Base-by-base conservation (phyloP, 2,797 vertebrate genomes). In the Characodon lateralis region DNA sequence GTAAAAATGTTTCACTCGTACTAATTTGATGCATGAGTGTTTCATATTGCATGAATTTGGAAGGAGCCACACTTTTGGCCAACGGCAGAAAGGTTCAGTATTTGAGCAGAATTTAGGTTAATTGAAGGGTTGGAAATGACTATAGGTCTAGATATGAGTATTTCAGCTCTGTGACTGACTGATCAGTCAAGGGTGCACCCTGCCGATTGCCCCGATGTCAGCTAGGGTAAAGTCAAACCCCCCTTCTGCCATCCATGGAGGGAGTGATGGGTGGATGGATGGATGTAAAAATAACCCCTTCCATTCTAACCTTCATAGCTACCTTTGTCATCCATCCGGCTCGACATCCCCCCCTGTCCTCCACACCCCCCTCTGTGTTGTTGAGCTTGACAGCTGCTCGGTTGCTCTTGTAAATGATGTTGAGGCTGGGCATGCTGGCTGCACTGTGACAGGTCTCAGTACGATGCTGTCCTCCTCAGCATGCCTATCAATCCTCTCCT, bases 371-470 rank as follows among this genome's bases (percentile, higher is more conserved):
- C 28, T 65, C 76, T 39, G 10, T 78, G 82, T 74, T 63, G 78
- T 85, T 83, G 22, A 41, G 63, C 28, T 80, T 91, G 92, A 93
- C 92, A 90, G 91, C 87, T 86, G 80, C 85, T 84, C 59, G 63
- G 83, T 83, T 86, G 43, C 39, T 69, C 61, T 74, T 73, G 78
- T 66, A 51, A 77, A 14, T 87, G 83, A 89, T 86, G 85, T 80
- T 79, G 81, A 22, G 63, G 73, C 81, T 83, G 82, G 78, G 83
- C 71, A 78, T 83, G 79, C 73, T 79, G 66, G 70, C 78, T 80
- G 75, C 76, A 79, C 61, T 83, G 82, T 91, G 93, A 91, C 93
- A 93, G 87, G 83, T 83, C 86, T 81, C 87, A 59, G 58, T 81
- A 56, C 78, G 81, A 88, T 84, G 72, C 81, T 81, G 79, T 86